Conservation (phyloP, 2,797 vertebrate genomes). For the Chaetophractus vellerosus region DNA sequence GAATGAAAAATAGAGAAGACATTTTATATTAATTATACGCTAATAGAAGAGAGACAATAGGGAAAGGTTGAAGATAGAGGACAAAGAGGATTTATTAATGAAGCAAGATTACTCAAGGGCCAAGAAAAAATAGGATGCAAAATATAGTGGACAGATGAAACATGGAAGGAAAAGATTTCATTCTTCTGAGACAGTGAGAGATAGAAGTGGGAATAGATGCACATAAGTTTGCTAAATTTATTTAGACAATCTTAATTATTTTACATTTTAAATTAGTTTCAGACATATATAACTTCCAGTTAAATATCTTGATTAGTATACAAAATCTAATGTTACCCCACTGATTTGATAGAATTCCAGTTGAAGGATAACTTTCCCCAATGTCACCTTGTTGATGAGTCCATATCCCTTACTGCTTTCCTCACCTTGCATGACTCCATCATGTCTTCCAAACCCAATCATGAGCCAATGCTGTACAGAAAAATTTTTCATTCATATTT, state of each 20-base stretch:
- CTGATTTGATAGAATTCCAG: conserved; percentile 8
- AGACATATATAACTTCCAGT: not conserved
- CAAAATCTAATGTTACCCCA: not conserved
- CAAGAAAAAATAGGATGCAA: not conserved
- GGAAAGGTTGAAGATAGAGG: not conserved
- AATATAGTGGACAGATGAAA: not conserved
- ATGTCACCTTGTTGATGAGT: not conserved
- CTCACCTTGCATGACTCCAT: not conserved
- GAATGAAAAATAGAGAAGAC: not conserved
- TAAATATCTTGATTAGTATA: not conserved
- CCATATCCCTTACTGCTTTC: not conserved
- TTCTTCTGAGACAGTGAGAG: not conserved
- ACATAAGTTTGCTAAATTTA: not conserved
- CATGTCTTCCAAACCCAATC: not conserved
- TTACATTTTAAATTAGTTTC: conserved; percentile 37
- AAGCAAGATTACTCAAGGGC: not conserved
- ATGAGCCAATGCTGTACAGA: not conserved
- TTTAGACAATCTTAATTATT: conserved; percentile 1
- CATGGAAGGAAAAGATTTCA: not conserved
- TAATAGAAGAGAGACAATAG: not conserved
- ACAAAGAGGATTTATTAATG: not conserved
- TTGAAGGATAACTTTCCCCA: not conserved
- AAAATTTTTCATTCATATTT: not conserved
- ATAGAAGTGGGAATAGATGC: not conserved
- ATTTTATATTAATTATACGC: not conserved